Evolutionary conservation across 2,797 vertebrate species (phyloP), one percentile per base, ranked within the genome.

Genomic region (Emydoidea blandingii): DNA sequence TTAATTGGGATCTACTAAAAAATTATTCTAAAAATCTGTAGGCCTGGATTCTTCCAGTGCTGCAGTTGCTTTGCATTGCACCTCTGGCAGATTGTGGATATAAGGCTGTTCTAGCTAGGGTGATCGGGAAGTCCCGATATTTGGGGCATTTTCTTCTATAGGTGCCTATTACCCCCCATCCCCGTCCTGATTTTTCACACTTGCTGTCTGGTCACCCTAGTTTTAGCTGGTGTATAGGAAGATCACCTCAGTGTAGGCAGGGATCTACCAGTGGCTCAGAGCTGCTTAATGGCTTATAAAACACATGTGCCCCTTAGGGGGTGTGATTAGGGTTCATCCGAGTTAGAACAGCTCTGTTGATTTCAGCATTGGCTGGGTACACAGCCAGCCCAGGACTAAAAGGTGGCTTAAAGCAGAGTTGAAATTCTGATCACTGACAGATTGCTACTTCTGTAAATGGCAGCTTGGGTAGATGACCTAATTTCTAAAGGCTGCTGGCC

Each of bases 11-110:
- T 49, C 25, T 47, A 31, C 27, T 78, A 78, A 78, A 74, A 76
- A 49, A 37, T 6, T 37, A 72, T 41, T 72, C 65, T 72, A 95
- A 97, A 96, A 81, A 87, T 86, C 74, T 81, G 85, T 93, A 79
- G 59, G 8, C 54, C 83, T 68, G 16, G 34, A 37, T 68, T n/a
- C 34, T 68, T 68, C 34, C 34, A 9, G 8, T n/a, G 62, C 16
- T 19, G 62, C 62, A 37, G 31, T 12, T 41, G n/a, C 18, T 72
- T 72, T 72, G 68, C 31, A 34, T 34, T 62, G 15, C 37, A 12
- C 21, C 65, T 41, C 9, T 41, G 21, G 11, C 10, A 21, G n/a
- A 72, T 41, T 72, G 37, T 72, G 37, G 37, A 72, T 12, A 72
- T 72, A 37, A 68, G 37, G 19, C 65, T n/a, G n/a, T 25, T 72